phyloP scores from a whole-genome alignment of 2,113 vertebrate species.

The Periophthalmus modestus region DNA sequence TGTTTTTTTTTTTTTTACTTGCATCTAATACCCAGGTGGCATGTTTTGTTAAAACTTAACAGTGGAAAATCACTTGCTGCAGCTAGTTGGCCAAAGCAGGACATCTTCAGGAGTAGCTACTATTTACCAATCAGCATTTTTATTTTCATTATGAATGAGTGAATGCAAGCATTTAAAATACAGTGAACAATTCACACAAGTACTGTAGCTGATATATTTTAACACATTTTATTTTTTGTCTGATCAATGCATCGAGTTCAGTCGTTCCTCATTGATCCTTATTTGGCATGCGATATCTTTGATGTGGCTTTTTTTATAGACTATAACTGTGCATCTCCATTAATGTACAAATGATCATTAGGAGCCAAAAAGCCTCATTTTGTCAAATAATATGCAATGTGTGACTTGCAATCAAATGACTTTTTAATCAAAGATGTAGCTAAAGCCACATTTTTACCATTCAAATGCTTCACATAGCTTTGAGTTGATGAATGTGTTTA shows the following conservation, averaged over 20 bases:
- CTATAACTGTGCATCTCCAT: conserved; percentile 31
- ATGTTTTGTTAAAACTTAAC: conserved; percentile 50
- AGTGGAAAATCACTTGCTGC: conserved; percentile 50
- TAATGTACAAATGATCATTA: conserved; percentile 31
- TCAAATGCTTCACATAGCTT: conserved; percentile 28
- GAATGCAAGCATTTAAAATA: conserved; percentile 33
- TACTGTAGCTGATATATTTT: conserved; percentile 57
- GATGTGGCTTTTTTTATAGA: conserved; percentile 28
- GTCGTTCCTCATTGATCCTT: conserved; percentile 29
- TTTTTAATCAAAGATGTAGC: conserved; percentile 32
- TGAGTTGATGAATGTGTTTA: conserved; percentile 41
- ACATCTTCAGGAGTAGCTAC: conserved; percentile 62
- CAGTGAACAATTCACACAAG: conserved; percentile 49
- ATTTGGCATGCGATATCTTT: conserved; percentile 39
- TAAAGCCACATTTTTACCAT: conserved; percentile 30
- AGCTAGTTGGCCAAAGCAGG: conserved; percentile 71
- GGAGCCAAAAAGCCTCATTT: conserved; percentile 51
- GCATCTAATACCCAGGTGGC: conserved; percentile 39
- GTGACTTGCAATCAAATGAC: conserved; percentile 44
- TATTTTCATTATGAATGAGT: conserved; percentile 43
- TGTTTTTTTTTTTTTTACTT: conserved; percentile 52
- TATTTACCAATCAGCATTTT: conserved; percentile 48
- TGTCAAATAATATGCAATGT: conserved; percentile 33
- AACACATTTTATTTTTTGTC: conserved; percentile 49
- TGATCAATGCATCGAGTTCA: conserved; percentile 37